A percentile compares a stretch with the other conserved stretches of the same genome.
Evolutionary conservation across 2,888 invertebrate genomes (phyloP).

Genomic region (Antheraea yamamai): DNA sequence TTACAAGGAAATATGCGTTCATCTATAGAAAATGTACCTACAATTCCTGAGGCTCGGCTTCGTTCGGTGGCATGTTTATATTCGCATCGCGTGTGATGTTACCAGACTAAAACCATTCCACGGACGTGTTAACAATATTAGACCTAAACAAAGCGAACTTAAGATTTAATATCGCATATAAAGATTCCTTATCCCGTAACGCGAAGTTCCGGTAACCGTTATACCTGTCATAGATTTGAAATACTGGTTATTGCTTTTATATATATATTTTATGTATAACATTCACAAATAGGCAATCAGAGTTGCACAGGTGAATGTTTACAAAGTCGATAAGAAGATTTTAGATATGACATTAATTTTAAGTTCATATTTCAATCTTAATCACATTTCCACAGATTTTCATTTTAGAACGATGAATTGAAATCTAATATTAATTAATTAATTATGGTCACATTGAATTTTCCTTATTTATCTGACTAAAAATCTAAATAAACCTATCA

Average conservation of each 20-base stretch:
- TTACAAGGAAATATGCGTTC: slow-evolving; percentile 75
- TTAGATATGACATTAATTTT: background rate
- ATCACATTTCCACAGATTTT: no score
- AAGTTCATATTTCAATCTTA: background rate
- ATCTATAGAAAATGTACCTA: slow-evolving; percentile 71
- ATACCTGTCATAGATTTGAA: slow-evolving; percentile 63
- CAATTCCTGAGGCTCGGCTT: slow-evolving; percentile 47
- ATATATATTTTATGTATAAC: slow-evolving; percentile 34
- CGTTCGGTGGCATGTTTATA: slow-evolving; percentile 63
- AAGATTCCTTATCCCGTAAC: slow-evolving; percentile 35
- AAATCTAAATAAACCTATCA: no score
- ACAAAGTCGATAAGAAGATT: background rate
- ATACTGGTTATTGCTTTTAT: slow-evolving; percentile 53
- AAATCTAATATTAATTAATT: no score
- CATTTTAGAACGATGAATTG: no score
- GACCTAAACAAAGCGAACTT: slow-evolving; percentile 44
- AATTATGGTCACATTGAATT: no score
- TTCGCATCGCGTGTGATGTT: slow-evolving; percentile 60
- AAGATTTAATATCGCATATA: slow-evolving; percentile 46
- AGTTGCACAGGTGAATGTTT: slow-evolving; percentile 17
- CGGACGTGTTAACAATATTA: slow-evolving; percentile 42
- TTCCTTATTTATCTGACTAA: no score
- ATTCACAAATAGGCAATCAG: slow-evolving; percentile 48
- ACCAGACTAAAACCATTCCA: slow-evolving; percentile 36
- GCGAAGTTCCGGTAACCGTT: slow-evolving; percentile 58